phyloP scores from a whole-genome alignment of 2,797 vertebrate species.

The Sebastes jordani region DNA sequence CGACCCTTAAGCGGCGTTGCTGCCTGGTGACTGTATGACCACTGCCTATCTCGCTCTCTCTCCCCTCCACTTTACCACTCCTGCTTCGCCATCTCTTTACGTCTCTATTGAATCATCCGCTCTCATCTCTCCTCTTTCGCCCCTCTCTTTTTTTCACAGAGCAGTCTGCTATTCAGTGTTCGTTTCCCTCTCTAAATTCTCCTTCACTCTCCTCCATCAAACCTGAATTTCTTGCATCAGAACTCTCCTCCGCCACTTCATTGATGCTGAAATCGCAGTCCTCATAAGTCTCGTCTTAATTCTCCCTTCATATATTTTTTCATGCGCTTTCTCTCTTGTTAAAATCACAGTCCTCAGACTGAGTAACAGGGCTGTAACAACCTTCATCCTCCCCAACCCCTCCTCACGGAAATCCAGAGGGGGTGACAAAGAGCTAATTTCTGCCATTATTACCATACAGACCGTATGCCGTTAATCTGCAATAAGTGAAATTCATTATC shows the following conservation, averaged over 20 bases:
- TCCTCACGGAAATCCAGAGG: conserved; percentile 62
- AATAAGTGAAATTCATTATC: conserved; percentile 83
- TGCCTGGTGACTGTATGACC: conserved; percentile 65
- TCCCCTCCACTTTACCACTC: conserved; percentile 46
- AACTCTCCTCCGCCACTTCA: conserved; percentile 52
- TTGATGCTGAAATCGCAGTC: conserved; percentile 52
- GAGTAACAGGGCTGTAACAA: conserved; percentile 48
- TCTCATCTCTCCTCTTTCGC: conserved; percentile 64
- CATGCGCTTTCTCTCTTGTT: conserved; percentile 41
- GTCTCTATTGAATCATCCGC: conserved; percentile 56
- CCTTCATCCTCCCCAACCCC: conserved; percentile 41
- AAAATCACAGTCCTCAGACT: conserved; percentile 51
- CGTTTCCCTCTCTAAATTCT: conserved; percentile 54
- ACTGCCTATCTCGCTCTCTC: conserved; percentile 49
- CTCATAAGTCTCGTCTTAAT: conserved; percentile 77
- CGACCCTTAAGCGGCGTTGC: conserved; percentile 65
- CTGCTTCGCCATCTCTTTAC: conserved; percentile 37
- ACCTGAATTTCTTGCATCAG: conserved; percentile 57
- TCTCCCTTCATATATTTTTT: conserved; percentile 62
- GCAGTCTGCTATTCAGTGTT: conserved; percentile 40
- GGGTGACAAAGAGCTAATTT: conserved; percentile 80
- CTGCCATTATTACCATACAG: conserved; percentile 76
- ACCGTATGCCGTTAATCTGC: conserved; percentile 76
- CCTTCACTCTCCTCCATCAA: conserved; percentile 64
- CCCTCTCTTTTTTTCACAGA: conserved; percentile 46